Evolutionary conservation across 2,113 vertebrate species (phyloP).

Genomic region (Neogale vison): DNA sequence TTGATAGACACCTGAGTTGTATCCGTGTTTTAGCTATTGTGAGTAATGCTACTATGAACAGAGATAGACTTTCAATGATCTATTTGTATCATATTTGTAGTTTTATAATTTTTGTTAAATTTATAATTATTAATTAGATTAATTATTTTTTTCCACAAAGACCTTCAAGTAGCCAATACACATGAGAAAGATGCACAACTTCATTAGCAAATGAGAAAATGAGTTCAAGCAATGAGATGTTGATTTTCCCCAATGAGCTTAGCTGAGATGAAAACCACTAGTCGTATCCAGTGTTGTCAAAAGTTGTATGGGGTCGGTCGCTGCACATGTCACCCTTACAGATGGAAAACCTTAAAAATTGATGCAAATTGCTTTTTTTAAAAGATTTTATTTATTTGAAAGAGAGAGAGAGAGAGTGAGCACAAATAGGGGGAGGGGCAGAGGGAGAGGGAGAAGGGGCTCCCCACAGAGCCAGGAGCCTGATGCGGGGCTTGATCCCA

Average conservation of each 20-base stretch:
- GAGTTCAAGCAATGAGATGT: neutral
- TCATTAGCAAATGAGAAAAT: neutral
- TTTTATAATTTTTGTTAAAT: neutral
- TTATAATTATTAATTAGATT: neutral
- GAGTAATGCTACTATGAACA: neutral
- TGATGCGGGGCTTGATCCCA: neutral
- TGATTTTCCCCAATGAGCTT: neutral
- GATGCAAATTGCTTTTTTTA: neutral
- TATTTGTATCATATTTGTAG: neutral
- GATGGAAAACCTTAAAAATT: neutral
- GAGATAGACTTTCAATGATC: accelerated
- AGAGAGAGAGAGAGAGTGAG: neutral
- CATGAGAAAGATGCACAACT: neutral
- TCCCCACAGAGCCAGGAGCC: neutral
- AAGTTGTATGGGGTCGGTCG: neutral
- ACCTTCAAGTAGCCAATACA: neutral
- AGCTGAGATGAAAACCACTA: neutral
- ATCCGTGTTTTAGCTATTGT: neutral
- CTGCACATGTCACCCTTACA: neutral
- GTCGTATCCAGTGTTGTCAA: neutral
- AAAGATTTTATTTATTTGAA: too few relatives aligned
- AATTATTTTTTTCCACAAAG: neutral
- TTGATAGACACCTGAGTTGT: neutral
- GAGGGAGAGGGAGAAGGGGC: neutral
- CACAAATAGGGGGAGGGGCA: neutral